phyloP scores from a whole-genome alignment of 2,113 vertebrate genomes.

The Callipepla californica region DNA sequence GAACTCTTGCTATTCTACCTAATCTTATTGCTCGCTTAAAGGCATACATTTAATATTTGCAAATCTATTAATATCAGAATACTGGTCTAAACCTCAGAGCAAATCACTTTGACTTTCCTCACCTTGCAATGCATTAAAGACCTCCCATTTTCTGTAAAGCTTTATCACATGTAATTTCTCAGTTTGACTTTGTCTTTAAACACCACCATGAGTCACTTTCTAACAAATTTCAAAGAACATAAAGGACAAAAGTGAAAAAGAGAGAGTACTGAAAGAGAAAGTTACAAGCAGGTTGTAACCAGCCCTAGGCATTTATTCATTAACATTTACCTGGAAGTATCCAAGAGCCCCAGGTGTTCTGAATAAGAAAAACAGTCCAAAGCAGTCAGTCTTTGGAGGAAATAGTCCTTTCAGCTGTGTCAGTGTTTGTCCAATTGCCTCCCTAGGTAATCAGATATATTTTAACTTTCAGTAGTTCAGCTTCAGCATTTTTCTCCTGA shows the following conservation, averaged over 20 bases:
- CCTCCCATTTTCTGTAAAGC: fast-evolving
- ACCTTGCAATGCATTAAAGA: fast-evolving
- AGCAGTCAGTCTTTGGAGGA: not conserved
- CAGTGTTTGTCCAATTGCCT: not conserved
- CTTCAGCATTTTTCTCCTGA: not conserved
- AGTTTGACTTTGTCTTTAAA: not conserved
- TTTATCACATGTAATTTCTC: not conserved
- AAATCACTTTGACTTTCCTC: fast-evolving
- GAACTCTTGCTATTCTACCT: not conserved
- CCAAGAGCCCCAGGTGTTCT: not conserved
- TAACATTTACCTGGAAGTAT: not conserved
- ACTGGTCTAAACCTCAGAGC: not conserved
- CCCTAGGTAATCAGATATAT: not conserved
- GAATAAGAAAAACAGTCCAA: not conserved
- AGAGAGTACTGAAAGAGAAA: fast-evolving
- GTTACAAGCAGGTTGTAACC: not conserved
- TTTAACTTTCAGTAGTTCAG: not conserved
- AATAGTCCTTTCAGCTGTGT: not conserved
- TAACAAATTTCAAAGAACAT: not conserved
- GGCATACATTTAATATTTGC: not conserved
- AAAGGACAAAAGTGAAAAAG: fast-evolving
- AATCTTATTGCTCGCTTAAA: not conserved
- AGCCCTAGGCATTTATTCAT: not conserved
- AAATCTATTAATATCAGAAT: not conserved
- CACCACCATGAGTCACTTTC: not conserved